phyloP scores from a whole-genome alignment of 2,888 invertebrate species.

The Tiphia femorata region DNA sequence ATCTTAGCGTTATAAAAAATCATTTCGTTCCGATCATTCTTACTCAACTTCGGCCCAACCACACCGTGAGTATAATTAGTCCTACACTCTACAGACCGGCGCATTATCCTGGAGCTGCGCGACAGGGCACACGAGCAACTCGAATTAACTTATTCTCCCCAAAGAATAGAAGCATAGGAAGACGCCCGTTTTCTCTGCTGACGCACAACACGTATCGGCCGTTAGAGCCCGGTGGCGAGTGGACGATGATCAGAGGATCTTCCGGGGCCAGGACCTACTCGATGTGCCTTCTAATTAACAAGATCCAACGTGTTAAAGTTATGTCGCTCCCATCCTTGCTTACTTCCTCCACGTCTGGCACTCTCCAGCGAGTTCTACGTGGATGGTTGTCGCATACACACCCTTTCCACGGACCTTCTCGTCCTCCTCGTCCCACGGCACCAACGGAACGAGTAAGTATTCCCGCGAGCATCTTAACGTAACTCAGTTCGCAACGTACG shows the following conservation, averaged over 20 bases:
- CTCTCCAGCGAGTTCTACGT: conserved; percentile 5
- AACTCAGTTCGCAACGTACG: conserved; percentile 43
- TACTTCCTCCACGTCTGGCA: conserved; percentile 14
- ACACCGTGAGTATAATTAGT: no score
- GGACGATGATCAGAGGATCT: conserved; percentile 29
- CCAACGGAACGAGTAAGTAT: conserved; percentile 35
- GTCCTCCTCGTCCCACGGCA: neutral
- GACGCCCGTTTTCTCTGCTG: no score
- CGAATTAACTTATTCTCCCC: no score
- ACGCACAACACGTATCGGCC: neutral
- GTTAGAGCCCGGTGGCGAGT: conserved; percentile 11
- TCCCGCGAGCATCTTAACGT: conserved; percentile 51
- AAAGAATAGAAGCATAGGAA: no score
- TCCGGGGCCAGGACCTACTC: neutral
- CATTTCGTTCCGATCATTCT: no score
- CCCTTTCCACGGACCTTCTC: neutral
- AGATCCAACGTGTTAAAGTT: conserved; percentile 42
- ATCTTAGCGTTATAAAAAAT: no score
- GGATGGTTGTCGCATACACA: neutral
- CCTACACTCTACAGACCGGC: no score
- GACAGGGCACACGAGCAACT: no score
- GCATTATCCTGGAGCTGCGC: no score
- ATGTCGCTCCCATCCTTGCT: conserved; percentile 29
- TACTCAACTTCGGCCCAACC: no score
- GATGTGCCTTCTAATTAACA: conserved; percentile 47